Conservation (phyloP, 2,113 vertebrate genomes). For the Thermophis baileyi region DNA sequence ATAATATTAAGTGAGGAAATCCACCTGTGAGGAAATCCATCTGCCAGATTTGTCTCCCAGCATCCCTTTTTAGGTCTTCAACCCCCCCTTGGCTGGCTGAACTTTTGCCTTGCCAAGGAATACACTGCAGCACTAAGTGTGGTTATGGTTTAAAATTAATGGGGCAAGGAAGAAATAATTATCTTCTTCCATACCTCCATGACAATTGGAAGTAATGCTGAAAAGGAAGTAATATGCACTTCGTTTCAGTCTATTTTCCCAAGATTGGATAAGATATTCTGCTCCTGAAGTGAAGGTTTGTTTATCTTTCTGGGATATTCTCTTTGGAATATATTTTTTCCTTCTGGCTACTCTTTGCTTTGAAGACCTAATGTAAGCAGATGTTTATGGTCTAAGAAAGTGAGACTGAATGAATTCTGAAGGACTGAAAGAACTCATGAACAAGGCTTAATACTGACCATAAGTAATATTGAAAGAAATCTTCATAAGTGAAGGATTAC, state of each 20-base stretch:
- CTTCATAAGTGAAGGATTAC: neutral
- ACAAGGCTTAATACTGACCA: neutral
- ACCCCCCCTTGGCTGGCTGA: neutral
- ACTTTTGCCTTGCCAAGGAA: neutral
- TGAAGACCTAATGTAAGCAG: neutral
- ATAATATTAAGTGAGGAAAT: neutral
- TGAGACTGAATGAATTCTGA: neutral
- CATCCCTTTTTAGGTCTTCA: neutral
- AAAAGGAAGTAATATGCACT: neutral
- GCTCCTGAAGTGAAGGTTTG: neutral
- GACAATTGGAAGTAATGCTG: neutral
- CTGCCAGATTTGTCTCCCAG: neutral
- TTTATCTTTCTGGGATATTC: neutral
- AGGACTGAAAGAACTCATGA: neutral
- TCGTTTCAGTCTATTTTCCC: neutral
- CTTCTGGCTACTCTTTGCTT: neutral
- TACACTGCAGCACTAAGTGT: neutral
- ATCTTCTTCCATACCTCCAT: neutral
- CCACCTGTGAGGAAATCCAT: neutral
- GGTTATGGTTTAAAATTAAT: neutral
- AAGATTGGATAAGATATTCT: neutral
- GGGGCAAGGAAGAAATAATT: neutral
- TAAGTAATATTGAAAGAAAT: neutral
- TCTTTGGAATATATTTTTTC: neutral
- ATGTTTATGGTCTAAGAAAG: neutral